Base-by-base conservation (phyloP, 2,113 vertebrate species). In the Lampris incognitus region DNA sequence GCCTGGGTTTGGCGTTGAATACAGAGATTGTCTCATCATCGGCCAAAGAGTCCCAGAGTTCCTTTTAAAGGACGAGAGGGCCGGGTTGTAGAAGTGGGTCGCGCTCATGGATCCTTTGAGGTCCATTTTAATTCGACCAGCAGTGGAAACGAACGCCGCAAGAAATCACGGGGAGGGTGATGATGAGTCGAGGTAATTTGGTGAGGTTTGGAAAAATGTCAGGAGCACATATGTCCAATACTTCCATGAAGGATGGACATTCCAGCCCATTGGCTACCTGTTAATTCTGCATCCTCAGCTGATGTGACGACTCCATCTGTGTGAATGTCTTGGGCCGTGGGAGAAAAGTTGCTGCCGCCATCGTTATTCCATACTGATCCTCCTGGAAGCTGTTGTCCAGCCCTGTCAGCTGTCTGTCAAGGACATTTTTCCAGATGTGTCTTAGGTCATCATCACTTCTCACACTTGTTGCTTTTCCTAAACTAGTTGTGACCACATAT, bases 21-120 rank as follows among this genome's bases (percentile, higher is more conserved):
- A 24, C 24, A 24, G 24, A 24, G 24, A 24, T 24, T 24, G 24
- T 24, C 24, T 24, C 24, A 24, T 24, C 24, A 24, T 24, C 24
- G 24, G 24, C 24, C 24, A 24, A 24, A 24, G 24, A 24, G 24
- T 24, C 24, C 24, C 24, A 59, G 57, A 59, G 57, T 59, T 59
- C 57, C 57, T 59, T 59, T 59, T 59, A 37, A 59, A 59, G 57
- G 57, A 59, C 24, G 39, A 59, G 57, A 59, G 57, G 57, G 57
- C 57, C 11, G 10, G 36, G 57, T 38, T 38, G 57, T 59, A 38
- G 9, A 38, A 24, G 39, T 39, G 37, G 24, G 57, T 38, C 6
- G 5, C 39, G 39, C 56, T 57, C 56, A 58, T 59, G 57, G 57
- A 38, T 59, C 36, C 37, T 7, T 37, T 59, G 57, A 59, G 36